Evolutionary conservation across 2,113 vertebrate species (phyloP).

Genomic region (Malurus melanocephalus): DNA sequence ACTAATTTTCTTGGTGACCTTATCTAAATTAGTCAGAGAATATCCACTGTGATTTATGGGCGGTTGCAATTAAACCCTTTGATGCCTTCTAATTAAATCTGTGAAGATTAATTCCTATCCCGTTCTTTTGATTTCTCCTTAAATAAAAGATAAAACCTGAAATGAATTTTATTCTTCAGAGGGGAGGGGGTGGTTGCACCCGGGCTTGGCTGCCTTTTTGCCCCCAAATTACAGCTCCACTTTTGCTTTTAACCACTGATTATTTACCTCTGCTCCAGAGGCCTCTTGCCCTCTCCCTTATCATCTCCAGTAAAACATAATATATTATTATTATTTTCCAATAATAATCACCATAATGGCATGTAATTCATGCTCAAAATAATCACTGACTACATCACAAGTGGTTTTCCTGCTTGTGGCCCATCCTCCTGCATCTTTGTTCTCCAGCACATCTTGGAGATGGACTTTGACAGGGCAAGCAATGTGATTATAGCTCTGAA

Average conservation of each 20-base stretch:
- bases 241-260: neutral
- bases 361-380: neutral
- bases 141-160: slow-evolving; percentile 71
- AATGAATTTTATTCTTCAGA: slow-evolving; percentile 51
- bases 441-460: neutral
- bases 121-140: slow-evolving; percentile 66
- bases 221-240: neutral
- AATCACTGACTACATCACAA: neutral
- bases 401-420: neutral
- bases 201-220: neutral
- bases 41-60: slow-evolving; percentile 71
- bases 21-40: slow-evolving; percentile 76
- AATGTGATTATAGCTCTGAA: neutral
- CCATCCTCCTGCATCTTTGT: neutral
- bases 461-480: slow-evolving; percentile 10
- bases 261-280: neutral
- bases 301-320: neutral
- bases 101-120: slow-evolving; percentile 72
- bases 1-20: slow-evolving; percentile 77
- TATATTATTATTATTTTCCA: neutral
- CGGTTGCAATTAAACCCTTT: slow-evolving; percentile 72
- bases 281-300: neutral
- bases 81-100: slow-evolving; percentile 76
- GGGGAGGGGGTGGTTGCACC: slow-evolving; percentile 8
- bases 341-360: neutral